phyloP scores from a whole-genome alignment of 1,140 invertebrate species.

The Reticulitermes speratus region DNA sequence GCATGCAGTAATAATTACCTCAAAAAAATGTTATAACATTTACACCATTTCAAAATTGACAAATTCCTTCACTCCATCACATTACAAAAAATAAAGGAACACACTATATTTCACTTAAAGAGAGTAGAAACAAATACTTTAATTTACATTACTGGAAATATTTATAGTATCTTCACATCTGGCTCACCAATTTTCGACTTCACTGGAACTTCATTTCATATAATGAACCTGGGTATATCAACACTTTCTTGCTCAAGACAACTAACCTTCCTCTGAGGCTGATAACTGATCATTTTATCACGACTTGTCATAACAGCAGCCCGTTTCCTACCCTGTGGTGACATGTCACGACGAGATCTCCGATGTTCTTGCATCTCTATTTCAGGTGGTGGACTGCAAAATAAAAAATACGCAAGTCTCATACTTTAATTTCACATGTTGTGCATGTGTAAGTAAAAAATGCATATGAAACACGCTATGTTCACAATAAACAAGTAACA shows the following conservation, averaged over 20 bases:
- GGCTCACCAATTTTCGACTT: too few species aligned
- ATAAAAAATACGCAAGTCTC: neutral
- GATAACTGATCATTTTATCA: conserved; percentile 53
- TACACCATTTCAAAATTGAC: too few species aligned
- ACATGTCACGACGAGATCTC: conserved; percentile 70
- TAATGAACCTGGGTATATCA: neutral
- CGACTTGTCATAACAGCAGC: conserved; percentile 62
- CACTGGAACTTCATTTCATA: neutral
- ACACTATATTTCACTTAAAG: too few species aligned
- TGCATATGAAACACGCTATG: too few species aligned
- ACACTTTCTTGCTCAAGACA: neutral
- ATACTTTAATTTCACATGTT: neutral
- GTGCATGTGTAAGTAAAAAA: neutral
- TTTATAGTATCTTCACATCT: too few species aligned
- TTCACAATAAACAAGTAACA: too few species aligned
- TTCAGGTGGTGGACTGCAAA: conserved; percentile 62
- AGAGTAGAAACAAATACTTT: too few species aligned
- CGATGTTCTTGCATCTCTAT: conserved; percentile 56
- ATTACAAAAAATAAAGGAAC: too few species aligned
- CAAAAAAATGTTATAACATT: too few species aligned
- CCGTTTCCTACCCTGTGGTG: conserved; percentile 69
- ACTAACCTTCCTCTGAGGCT: conserved; percentile 50
- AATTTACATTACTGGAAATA: too few species aligned
- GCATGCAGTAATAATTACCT: too few species aligned
- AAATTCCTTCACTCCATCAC: too few species aligned